Percentiles rank a stretch among this genome's conserved stretches.
These are phyloP conservation scores for Ptychodera flava DNA, from an alignment of 35 echinoderm and acorn worm genomes.

Conservation along the genomic window DNA sequence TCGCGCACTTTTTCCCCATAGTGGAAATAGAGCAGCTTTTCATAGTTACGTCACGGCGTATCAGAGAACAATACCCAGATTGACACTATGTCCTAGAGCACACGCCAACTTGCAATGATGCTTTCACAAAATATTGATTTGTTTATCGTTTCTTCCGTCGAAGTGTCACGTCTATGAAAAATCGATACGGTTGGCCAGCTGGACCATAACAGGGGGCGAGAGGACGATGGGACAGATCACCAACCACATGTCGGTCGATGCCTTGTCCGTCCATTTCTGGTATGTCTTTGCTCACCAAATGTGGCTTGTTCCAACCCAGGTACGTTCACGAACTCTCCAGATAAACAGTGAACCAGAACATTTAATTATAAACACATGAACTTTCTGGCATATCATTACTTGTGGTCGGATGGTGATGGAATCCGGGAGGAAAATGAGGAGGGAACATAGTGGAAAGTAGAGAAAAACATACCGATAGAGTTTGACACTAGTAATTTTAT, in stretches of 20 bases:
- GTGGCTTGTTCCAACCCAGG: conserved; percentile 41
- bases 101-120: too few species aligned
- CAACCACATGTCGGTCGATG: conserved; percentile 40
- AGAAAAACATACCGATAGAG: background rate
- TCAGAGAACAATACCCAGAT: too few species aligned
- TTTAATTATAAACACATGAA: background rate
- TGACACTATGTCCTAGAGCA: too few species aligned
- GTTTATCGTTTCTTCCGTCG: too few species aligned
- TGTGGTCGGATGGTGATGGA: background rate
- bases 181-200: conserved; percentile 33
- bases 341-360: too few species aligned
- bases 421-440: background rate
- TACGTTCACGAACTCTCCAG: background rate
- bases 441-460: background rate
- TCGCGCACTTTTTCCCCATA: too few species aligned
- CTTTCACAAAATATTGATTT: too few species aligned
- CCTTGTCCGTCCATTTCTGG: conserved; percentile 4
- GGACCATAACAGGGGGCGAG: conserved; percentile 11
- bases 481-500: background rate
- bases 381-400: background rate
- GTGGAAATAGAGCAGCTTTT: too few species aligned
- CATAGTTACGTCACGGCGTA: too few species aligned
- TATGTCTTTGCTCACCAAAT: conserved; percentile 21
- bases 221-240: conserved; percentile 41
- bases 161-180: conserved; percentile 40